Base-by-base conservation (phyloP, 1,140 invertebrate genomes). In the Nephila pilipes region DNA sequence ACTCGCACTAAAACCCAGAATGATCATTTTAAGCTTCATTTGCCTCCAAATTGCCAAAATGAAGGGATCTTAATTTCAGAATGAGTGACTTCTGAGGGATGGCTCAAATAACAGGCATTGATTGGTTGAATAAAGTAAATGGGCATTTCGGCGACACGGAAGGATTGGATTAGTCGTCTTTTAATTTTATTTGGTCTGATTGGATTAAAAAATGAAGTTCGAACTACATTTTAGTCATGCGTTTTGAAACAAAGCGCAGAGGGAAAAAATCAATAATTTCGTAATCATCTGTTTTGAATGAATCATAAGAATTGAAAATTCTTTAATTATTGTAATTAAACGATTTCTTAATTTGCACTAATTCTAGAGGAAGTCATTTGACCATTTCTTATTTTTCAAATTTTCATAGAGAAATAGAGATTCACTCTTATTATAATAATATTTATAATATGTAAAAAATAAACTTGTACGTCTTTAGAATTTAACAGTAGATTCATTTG, bases 81-180 rank as follows among this genome's bases (percentile, higher is more conserved):
- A 65, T n/a, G 63, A 25, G n/a, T n/a, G 25, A 22, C 2, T 63
- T 63, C n/a, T n/a, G 60, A 63, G 8, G 60, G 14, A n/a, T 65
- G 63, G 63, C 63, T 65, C 63, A n/a, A 65, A 65, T 65, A 65
- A 65, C 63, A 65, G 63, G 22, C n/a, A n/a, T 4, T 65, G 25
- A 65, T 65, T 65, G 63, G 63, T 65, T 65, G 63, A 65, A 65
- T 65, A 65, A 65, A n/a, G 14, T 65, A 65, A 65, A 25, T 65
- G 63, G 10, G 10, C 6, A 1, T 58, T 29, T 65, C 25, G 22
- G 63, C 25, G 10, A 65, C n/a, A n/a, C 1, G n/a, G 22, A 65
- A 65, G 63, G 63, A 12, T 25, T 58, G 57, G 1, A 65, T 65
- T 29, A 14, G 25, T 8, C 22, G 63, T 12, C n/a, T 65, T 65